Conservation (phyloP, 2,888 invertebrate species). For the Drosophila paracracens region DNA sequence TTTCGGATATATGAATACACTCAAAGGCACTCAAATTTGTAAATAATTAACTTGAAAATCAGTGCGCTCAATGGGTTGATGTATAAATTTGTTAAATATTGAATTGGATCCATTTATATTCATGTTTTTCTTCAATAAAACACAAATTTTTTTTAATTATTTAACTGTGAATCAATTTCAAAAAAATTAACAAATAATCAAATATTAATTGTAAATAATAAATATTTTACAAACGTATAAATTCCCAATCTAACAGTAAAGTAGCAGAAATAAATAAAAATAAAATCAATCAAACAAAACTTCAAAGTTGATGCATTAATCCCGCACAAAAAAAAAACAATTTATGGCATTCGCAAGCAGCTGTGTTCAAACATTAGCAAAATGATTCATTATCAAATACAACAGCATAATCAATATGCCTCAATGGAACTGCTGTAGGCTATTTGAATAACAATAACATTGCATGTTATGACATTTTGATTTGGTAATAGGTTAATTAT, state of each 20-base stretch:
- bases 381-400: neutral
- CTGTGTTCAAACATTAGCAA: neutral
- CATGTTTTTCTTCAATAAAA: neutral
- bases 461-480: slow-evolving; percentile 33
- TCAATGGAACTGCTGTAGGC: neutral
- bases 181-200: neutral
- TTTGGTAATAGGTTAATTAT: slow-evolving; percentile 46
- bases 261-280: neutral
- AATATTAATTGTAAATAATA: neutral
- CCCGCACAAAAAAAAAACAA: neutral
- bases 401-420: slow-evolving; percentile 6
- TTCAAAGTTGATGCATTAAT: neutral
- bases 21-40: slow-evolving; percentile 2
- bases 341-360: neutral
- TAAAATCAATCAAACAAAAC: neutral
- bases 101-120: neutral
- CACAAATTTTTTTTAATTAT: too few species aligned
- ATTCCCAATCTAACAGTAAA: neutral
- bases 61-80: neutral
- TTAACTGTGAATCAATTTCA: neutral
- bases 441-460: neutral
- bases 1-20: slow-evolving; percentile 8
- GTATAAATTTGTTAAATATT: neutral
- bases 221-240: neutral
- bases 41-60: neutral